Evolutionary conservation across 2,888 invertebrate species (phyloP).

Genomic region (Coleophora deauratella): DNA sequence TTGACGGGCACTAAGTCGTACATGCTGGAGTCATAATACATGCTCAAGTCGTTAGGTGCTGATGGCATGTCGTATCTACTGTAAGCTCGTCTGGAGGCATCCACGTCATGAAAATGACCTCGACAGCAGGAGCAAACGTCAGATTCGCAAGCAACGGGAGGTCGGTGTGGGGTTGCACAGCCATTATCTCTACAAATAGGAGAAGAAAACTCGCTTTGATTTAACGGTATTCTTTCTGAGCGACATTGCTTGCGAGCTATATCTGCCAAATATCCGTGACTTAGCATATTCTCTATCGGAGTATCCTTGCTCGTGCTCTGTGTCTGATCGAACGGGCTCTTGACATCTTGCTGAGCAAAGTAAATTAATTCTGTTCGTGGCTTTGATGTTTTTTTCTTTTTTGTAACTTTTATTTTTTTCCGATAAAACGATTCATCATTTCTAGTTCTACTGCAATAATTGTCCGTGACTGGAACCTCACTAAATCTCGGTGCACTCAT

Average conservation of each 20-base stretch:
- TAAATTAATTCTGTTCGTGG: not conserved
- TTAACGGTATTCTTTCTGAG: constrained; percentile 29
- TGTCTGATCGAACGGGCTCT: too few relatives aligned
- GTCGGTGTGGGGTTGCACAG: constrained; percentile 1
- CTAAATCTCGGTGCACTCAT: not conserved
- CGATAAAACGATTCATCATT: too few relatives aligned
- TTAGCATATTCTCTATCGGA: constrained; percentile 7
- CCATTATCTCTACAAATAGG: constrained; percentile 43
- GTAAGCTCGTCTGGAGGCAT: constrained; percentile 23
- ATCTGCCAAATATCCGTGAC: constrained; percentile 28
- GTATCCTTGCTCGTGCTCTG: too few relatives aligned
- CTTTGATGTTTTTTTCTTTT: not conserved
- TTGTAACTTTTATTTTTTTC: not conserved
- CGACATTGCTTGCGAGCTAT: constrained; percentile 42
- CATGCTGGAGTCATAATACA: constrained; percentile 46
- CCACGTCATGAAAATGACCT: constrained; percentile 42
- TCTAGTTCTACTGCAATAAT: too few relatives aligned
- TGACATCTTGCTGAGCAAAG: too few relatives aligned
- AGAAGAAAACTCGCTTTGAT: constrained; percentile 39
- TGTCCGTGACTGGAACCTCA: too few relatives aligned
- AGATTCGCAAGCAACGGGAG: constrained; percentile 20
- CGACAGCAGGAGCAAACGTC: constrained; percentile 50
- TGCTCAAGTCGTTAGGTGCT: not conserved
- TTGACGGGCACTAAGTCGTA: constrained; percentile 57
- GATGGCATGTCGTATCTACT: constrained; percentile 5